Conservation (phyloP, 2,113 vertebrate species). For the Microtus montanus region DNA sequence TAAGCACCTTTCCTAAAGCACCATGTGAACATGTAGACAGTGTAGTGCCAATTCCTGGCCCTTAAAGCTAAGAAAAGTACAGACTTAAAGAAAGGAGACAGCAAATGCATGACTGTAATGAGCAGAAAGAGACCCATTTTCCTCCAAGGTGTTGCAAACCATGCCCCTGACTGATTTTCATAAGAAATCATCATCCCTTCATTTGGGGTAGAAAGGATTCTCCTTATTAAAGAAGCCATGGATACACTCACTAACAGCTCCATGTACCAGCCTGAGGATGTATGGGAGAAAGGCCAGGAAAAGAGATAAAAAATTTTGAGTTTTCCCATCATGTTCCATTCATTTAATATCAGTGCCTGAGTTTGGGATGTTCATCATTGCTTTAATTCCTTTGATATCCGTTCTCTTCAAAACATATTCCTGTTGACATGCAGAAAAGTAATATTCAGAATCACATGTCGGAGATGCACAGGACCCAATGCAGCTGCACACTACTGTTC, state of each 20-base stretch:
- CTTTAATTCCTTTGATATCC: neutral
- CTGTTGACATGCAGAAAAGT: neutral
- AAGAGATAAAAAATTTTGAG: neutral
- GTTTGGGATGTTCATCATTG: neutral
- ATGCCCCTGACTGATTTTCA: neutral
- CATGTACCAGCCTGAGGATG: neutral
- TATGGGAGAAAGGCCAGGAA: neutral
- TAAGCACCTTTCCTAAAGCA: neutral
- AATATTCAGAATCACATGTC: neutral
- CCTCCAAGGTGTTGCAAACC: neutral
- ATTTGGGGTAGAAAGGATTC: conserved; percentile 2
- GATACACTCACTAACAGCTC: neutral
- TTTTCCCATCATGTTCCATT: neutral
- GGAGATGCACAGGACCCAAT: accelerated
- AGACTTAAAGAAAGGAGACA: neutral
- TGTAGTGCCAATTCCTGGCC: neutral
- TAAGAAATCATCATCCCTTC: neutral
- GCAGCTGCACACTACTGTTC: accelerated
- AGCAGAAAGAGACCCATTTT: neutral
- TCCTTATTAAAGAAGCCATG: neutral
- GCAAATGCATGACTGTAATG: neutral
- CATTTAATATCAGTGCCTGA: neutral
- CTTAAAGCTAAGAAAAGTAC: neutral
- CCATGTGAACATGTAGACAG: neutral
- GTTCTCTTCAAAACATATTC: neutral